Evolutionary conservation across 2,888 invertebrate genomes (phyloP).

Genomic region (Lamellibrachia columna): DNA sequence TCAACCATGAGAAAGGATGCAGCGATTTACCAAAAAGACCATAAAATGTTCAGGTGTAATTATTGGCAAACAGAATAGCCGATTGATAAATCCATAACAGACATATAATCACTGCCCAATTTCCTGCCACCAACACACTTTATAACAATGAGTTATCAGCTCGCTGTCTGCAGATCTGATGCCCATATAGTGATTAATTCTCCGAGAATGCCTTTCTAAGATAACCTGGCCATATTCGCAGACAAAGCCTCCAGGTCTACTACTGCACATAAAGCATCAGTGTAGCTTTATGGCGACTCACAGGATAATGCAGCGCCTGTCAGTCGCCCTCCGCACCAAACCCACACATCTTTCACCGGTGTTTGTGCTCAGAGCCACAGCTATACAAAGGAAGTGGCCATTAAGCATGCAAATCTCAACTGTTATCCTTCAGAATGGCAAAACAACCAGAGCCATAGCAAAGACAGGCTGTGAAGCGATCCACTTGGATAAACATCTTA

Average conservation of each 20-base stretch:
- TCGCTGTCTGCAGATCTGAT: not conserved
- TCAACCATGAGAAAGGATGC: not conserved
- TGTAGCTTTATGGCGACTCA: not conserved
- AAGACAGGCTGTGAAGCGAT: not conserved
- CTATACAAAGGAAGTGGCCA: not conserved
- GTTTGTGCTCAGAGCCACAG: not conserved
- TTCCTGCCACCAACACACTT: not conserved
- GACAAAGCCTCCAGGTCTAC: not conserved
- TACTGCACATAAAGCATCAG: not conserved
- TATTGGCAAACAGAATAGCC: not conserved
- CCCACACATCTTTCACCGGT: constrained; percentile 9
- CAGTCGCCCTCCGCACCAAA: not conserved
- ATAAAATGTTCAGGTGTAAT: not conserved
- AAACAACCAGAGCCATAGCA: not conserved
- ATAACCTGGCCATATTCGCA: not conserved
- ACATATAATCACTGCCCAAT: not conserved
- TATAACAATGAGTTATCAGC: not conserved
- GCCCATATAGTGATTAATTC: not conserved
- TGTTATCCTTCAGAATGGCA: not conserved
- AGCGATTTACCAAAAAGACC: not conserved
- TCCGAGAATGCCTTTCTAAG: not conserved
- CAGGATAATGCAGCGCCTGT: not conserved
- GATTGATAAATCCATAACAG: not conserved
- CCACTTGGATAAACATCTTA: constrained; percentile 12
- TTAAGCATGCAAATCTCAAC: not conserved